Conservation (phyloP, 2,797 vertebrate species). For the Hylomyscus alleni region DNA sequence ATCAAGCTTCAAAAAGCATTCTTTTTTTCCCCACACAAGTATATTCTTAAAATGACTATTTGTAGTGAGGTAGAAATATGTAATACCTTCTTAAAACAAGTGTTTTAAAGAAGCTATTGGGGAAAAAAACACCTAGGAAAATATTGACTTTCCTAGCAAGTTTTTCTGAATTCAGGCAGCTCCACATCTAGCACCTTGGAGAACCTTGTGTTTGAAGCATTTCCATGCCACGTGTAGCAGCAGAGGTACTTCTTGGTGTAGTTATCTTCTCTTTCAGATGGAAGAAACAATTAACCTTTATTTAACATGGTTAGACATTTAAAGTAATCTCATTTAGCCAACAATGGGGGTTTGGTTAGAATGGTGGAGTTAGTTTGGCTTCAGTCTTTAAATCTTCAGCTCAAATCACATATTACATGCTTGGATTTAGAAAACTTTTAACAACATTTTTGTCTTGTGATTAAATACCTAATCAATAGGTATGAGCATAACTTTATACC, state of each 20-base stretch:
- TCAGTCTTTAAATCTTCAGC: conserved; percentile 83
- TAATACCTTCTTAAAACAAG: conserved; percentile 83
- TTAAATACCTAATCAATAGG: conserved; percentile 83
- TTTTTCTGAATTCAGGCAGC: conserved; percentile 86
- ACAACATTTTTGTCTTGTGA: conserved; percentile 81
- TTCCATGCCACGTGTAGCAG: conserved; percentile 87
- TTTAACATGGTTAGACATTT: conserved; percentile 86
- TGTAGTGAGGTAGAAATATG: conserved; percentile 82
- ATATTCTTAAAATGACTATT: conserved; percentile 73
- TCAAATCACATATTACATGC: conserved; percentile 69
- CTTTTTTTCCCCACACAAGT: not conserved
- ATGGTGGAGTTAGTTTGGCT: conserved; percentile 83
- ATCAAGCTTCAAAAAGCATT: conserved; percentile 84
- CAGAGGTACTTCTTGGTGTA: conserved; percentile 82
- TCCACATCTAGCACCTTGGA: conserved; percentile 86
- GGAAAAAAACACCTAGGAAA: conserved; percentile 79
- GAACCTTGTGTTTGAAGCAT: conserved; percentile 86
- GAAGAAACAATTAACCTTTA: conserved; percentile 83
- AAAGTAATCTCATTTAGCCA: conserved; percentile 88
- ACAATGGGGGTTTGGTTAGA: conserved; percentile 84
- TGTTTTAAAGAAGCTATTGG: conserved; percentile 80
- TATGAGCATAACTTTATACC: conserved; percentile 85
- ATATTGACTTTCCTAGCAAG: conserved; percentile 75
- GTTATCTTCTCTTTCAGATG: conserved; percentile 83
- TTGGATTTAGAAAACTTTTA: conserved; percentile 84